Evolutionary conservation across 2,113 vertebrate genomes (phyloP).

Genomic region (Carettochelys insculpta): DNA sequence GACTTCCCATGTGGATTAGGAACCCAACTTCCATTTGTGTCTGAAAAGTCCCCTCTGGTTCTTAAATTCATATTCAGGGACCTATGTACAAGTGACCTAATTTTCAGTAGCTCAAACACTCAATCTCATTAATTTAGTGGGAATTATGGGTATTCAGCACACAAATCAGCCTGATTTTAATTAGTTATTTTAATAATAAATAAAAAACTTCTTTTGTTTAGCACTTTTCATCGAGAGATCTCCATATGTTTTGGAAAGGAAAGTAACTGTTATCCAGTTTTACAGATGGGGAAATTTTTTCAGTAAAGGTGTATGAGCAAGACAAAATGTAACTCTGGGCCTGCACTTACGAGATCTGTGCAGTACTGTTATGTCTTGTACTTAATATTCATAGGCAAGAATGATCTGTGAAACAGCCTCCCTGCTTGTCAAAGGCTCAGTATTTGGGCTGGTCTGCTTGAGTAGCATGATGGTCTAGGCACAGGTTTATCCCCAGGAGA

Average conservation of each 20-base stretch:
- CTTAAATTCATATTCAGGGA: background rate
- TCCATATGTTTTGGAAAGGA: background rate
- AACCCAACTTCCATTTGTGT: background rate
- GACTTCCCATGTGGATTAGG: background rate
- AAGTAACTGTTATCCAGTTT: background rate
- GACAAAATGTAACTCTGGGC: background rate
- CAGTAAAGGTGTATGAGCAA: background rate
- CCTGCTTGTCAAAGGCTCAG: background rate
- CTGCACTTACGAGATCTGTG: background rate
- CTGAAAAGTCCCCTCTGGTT: background rate
- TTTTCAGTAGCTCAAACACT: background rate
- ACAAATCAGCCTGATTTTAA: background rate
- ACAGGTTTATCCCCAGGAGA: background rate
- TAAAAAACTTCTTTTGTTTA: background rate
- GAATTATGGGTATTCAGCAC: background rate
- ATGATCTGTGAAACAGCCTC: background rate
- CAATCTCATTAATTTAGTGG: background rate
- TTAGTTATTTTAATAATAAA: background rate
- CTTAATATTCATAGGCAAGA: background rate
- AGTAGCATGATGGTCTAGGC: background rate
- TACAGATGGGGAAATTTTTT: background rate
- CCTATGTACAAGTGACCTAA: background rate
- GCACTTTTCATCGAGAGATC: background rate
- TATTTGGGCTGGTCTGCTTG: background rate
- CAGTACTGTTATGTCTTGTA: rapidly evolving